Conservation (phyloP, 2,888 invertebrate species). For the Lasioglossum morio region DNA sequence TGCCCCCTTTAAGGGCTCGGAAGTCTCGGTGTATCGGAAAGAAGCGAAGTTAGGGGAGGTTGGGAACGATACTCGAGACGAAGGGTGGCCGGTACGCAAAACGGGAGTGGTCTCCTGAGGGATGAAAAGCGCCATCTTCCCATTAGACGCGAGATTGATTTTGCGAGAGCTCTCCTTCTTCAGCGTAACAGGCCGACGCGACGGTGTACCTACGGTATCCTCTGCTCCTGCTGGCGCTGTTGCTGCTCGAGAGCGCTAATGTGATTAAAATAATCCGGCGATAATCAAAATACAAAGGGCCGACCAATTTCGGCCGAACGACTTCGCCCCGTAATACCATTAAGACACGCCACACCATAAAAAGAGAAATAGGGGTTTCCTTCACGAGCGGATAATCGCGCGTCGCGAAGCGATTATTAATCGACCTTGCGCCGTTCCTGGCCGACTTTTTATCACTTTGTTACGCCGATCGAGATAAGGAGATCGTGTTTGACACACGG, state of each 20-base stretch:
- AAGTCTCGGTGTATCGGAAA: slow-evolving; percentile 52
- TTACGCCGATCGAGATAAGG: slow-evolving; percentile 16
- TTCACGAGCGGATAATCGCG: slow-evolving; percentile 47
- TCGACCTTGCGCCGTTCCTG: slow-evolving; percentile 15
- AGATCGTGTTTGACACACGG: background rate
- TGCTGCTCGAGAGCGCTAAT: slow-evolving; percentile 69
- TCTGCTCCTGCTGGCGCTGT: background rate
- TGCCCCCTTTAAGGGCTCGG: slow-evolving; percentile 11
- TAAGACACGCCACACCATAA: slow-evolving; percentile 43
- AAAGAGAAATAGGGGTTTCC: slow-evolving; percentile 39
- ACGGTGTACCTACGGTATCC: slow-evolving; percentile 29
- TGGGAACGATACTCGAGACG: slow-evolving; percentile 54
- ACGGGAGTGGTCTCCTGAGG: slow-evolving; percentile 71
- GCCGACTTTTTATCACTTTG: slow-evolving; percentile 15
- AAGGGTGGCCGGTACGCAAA: slow-evolving; percentile 65
- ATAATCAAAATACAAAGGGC: slow-evolving; percentile 71
- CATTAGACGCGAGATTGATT: slow-evolving; percentile 79
- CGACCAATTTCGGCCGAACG: slow-evolving; percentile 60
- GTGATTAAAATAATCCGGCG: slow-evolving; percentile 76
- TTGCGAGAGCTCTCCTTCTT: slow-evolving; percentile 71
- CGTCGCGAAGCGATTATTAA: slow-evolving; percentile 47
- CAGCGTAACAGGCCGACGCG: slow-evolving; percentile 66
- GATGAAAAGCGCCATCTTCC: slow-evolving; percentile 75
- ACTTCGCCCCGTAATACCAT: slow-evolving; percentile 48
- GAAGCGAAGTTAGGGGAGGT: slow-evolving; percentile 10